phyloP scores from a whole-genome alignment of 2,113 vertebrate species.

The Condylura cristata region DNA sequence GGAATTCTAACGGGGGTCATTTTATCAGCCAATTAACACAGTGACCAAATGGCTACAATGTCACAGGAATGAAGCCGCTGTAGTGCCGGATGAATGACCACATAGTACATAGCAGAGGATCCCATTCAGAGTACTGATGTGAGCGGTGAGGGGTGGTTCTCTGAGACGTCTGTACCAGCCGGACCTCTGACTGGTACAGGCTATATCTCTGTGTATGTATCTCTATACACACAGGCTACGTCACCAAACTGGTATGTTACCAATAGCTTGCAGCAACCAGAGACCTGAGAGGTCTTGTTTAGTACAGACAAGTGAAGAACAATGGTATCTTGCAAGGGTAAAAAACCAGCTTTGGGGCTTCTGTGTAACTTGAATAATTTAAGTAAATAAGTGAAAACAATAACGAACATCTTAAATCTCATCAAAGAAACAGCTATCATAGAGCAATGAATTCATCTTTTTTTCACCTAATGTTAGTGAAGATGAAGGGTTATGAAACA shows the following conservation, averaged over 20 bases:
- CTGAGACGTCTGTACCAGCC: neutral
- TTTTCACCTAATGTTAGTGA: neutral
- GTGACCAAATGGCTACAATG: neutral
- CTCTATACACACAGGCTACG: neutral
- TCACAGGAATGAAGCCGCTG: neutral
- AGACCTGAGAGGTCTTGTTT: constrained; percentile 3
- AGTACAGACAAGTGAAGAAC: constrained; percentile 7
- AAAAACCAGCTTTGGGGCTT: neutral
- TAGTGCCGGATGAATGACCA: neutral
- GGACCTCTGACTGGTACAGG: too few relatives aligned
- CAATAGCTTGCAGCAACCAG: neutral
- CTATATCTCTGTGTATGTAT: too few relatives aligned
- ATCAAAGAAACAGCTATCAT: neutral
- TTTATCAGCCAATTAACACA: neutral
- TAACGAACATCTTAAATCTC: neutral
- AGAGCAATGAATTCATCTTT: neutral
- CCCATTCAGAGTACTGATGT: neutral
- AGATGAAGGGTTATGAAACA: neutral
- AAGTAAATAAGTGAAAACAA: neutral
- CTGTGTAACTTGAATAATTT: constrained; percentile 5
- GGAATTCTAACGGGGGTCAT: neutral
- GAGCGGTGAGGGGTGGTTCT: neutral
- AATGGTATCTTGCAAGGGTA: neutral
- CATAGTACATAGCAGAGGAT: neutral
- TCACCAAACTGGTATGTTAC: neutral